Percentiles rank a stretch among this genome's conserved stretches.
phyloP scores from a whole-genome alignment of 1,140 invertebrate genomes.

The Manduca sexta region DNA sequence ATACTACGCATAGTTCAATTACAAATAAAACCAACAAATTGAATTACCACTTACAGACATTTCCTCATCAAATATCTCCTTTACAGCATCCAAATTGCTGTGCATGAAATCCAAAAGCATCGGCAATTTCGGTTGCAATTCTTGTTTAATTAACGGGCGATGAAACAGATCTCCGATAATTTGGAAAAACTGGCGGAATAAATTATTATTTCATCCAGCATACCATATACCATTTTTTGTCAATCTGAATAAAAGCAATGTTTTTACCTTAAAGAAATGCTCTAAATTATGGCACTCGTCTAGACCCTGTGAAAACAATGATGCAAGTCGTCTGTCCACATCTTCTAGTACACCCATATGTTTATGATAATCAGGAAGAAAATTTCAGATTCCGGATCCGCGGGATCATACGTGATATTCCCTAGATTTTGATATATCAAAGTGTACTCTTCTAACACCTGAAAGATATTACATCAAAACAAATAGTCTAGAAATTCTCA shows the following conservation, averaged over 20 bases:
- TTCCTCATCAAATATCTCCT: conserved; percentile 74
- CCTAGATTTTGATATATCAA: conserved; percentile 80
- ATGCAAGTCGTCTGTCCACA: conserved; percentile 82
- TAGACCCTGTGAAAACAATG: conserved; percentile 84
- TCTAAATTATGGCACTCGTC: conserved; percentile 84
- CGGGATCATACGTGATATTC: conserved; percentile 75
- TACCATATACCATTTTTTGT: no score
- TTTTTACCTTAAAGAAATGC: conserved; percentile 69
- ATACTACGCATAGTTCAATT: no score
- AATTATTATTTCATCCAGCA: no score
- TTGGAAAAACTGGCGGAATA: conserved; percentile 83
- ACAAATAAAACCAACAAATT: no score
- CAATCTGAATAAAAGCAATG: no score
- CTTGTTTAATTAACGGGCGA: conserved; percentile 80
- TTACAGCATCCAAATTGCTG: conserved; percentile 77
- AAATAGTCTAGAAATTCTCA: no score
- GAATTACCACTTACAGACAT: conserved; percentile 40
- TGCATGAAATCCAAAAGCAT: conserved; percentile 72
- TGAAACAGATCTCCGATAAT: conserved; percentile 82
- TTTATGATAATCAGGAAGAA: conserved; percentile 76
- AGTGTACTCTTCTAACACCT: conserved; percentile 82
- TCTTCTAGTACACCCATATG: conserved; percentile 76
- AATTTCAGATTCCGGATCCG: conserved; percentile 78
- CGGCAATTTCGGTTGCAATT: conserved; percentile 56
- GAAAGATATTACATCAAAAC: no score